Evolutionary conservation across 2,113 vertebrate genomes (phyloP), one percentile per base, ranked within the genome.

Genomic region (Trichomycterus rosablanca): DNA sequence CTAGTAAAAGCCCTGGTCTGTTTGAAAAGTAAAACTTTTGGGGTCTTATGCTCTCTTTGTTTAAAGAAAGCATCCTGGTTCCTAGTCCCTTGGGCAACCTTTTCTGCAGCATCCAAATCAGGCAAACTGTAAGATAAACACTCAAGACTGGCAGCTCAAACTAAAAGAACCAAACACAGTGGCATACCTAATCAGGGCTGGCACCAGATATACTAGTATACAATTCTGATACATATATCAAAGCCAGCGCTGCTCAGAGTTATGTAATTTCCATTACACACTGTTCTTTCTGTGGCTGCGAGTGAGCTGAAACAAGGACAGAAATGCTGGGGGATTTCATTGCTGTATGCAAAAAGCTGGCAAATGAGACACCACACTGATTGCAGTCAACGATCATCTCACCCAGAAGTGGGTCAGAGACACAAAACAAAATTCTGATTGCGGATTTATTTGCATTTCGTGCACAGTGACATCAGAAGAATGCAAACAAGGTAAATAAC

Each of bases 81-180:
- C 53, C 26, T 48, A 22, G 43, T 59, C 54, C 34, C 9, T 15
- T 14, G 11, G 59, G 59, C 48, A 19, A 32, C 67, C 20, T 68
- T 51, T 55, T 63, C 72, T 69, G 45, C 14, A 22, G 50, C 60
- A 59, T 55, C 68, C 58, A 23, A 53, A 78, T 78, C 68, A 76
- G 68, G 76, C 58, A 19, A 56, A 75, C 70, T 63, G 35, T 1
- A 1, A 63, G 39, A 74, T 73, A 22, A 75, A 69, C 57, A 60
- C 74, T 46, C 12, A 16, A 12, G 45, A 52, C 20, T 1, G 35
- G n/a, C n/a, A n/a, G n/a, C n/a, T n/a, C n/a, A n/a, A n/a, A n/a
- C n/a, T n/a, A n/a, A n/a, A n/a, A 26, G 26, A 18, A 40, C 55
- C 43, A 34, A 61, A 59, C 30, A 18, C 45, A 20, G 8, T n/a